These are phyloP conservation scores for Callorhinus ursinus DNA, from an alignment of 2,113 vertebrate genomes.

Conservation along the genomic window DNA sequence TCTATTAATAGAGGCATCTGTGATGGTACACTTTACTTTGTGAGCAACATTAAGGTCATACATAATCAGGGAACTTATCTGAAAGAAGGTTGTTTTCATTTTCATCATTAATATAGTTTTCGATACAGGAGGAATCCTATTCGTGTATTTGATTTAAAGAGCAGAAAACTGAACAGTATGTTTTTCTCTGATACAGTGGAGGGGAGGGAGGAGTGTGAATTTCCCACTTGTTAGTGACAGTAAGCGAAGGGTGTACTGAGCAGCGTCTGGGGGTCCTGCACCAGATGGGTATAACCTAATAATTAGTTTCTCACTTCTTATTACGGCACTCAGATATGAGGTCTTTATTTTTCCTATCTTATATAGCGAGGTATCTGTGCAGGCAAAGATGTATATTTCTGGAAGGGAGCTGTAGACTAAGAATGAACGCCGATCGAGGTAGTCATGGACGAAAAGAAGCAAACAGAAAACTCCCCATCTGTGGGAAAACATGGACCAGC, in stretches of 20 bases:
- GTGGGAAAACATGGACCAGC: slow-evolving; percentile 85
- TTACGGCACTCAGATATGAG: neutral
- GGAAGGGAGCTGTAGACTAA: slow-evolving; percentile 20
- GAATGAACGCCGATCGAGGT: slow-evolving; percentile 59
- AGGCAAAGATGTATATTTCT: neutral
- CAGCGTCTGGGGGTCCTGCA: neutral
- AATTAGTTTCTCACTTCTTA: neutral
- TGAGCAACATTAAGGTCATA: neutral
- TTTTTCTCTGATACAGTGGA: neutral
- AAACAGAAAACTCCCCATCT: slow-evolving; percentile 81
- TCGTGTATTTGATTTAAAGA: slow-evolving; percentile 45
- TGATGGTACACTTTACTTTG: neutral
- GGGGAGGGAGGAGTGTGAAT: neutral
- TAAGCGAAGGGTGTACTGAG: neutral
- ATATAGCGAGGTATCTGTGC: neutral
- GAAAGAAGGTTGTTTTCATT: neutral
- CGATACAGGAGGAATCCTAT: neutral
- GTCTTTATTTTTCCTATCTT: slow-evolving; percentile 22
- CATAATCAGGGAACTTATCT: neutral
- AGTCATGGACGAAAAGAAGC: slow-evolving; percentile 73
- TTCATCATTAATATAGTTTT: neutral
- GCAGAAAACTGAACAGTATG: neutral
- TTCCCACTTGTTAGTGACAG: neutral
- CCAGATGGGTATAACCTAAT: neutral
- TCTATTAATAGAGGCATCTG: neutral